These are phyloP conservation scores for Paramuricea clavata DNA, from an alignment of 92 coral and sea anemone species.

Conservation along the genomic window DNA sequence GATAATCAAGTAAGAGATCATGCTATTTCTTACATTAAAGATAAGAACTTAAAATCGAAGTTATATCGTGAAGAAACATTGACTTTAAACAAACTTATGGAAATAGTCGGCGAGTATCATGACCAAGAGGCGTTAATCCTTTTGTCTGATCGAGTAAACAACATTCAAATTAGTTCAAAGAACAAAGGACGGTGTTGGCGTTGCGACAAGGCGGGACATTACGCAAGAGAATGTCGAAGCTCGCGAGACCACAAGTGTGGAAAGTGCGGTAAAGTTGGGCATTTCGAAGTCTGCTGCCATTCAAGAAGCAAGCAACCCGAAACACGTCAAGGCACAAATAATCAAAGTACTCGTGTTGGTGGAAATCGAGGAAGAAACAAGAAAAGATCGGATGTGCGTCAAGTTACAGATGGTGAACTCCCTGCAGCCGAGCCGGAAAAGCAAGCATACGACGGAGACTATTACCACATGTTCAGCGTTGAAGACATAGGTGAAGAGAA, in stretches of 20 bases:
- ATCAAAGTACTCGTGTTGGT: slow-evolving; percentile 3
- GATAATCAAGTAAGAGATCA: slow-evolving; percentile 65
- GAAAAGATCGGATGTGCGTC: slow-evolving; percentile 12
- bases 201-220: slow-evolving; percentile 45
- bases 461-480: neutral
- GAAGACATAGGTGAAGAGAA: slow-evolving; percentile 6
- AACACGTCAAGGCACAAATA: slow-evolving; percentile 56
- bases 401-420: neutral
- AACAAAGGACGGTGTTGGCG: slow-evolving; percentile 37
- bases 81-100: slow-evolving; percentile 55
- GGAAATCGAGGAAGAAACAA: slow-evolving; percentile 18
- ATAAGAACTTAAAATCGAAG: slow-evolving; percentile 61
- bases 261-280: slow-evolving; percentile 49
- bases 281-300: slow-evolving; percentile 44
- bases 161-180: neutral
- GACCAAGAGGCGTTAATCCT: slow-evolving; percentile 57
- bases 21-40: slow-evolving; percentile 54
- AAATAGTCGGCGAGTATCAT: slow-evolving; percentile 59
- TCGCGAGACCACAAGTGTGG: slow-evolving; percentile 37
- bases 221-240: slow-evolving; percentile 33
- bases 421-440: too few relatives aligned
- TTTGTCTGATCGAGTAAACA: neutral
- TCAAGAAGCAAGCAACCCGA: slow-evolving; percentile 53
- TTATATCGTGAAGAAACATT: slow-evolving; percentile 54
- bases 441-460: neutral